Evolutionary conservation across 2,113 vertebrate species (phyloP).

Genomic region (Machaerirhynchus nigripectus): DNA sequence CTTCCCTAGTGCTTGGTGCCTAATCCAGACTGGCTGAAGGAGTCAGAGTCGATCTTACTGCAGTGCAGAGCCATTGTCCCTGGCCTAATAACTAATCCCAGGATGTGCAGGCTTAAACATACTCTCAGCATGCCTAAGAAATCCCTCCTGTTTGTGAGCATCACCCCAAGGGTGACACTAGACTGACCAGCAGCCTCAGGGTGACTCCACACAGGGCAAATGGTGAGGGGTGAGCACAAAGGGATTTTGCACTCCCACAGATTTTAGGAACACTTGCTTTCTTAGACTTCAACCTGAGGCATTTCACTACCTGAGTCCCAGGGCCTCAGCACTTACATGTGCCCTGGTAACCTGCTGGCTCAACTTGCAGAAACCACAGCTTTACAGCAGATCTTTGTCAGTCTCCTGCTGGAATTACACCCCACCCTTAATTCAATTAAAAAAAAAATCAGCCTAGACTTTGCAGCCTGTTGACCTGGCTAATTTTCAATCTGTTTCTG

Average conservation of each 20-base stretch:
- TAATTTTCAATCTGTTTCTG: neutral
- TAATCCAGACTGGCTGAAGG: neutral
- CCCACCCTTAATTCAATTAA: neutral
- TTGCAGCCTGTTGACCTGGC: neutral
- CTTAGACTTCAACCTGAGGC: neutral
- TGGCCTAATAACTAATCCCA: neutral
- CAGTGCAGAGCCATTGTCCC: neutral
- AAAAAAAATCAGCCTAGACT: neutral
- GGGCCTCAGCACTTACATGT: neutral
- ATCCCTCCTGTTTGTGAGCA: neutral
- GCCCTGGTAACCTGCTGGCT: neutral
- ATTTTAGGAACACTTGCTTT: neutral
- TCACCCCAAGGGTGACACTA: neutral
- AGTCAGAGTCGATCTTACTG: neutral
- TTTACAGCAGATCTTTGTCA: neutral
- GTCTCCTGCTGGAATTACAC: neutral
- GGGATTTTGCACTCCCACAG: neutral
- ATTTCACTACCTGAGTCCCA: neutral
- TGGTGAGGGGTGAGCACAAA: neutral
- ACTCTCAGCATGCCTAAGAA: neutral
- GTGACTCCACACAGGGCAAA: neutral
- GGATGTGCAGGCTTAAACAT: neutral
- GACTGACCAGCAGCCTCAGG: neutral
- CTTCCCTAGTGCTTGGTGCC: neutral
- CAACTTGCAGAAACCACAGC: neutral